Conservation (phyloP, 2,888 invertebrate species). For the Mylabris sibirica region DNA sequence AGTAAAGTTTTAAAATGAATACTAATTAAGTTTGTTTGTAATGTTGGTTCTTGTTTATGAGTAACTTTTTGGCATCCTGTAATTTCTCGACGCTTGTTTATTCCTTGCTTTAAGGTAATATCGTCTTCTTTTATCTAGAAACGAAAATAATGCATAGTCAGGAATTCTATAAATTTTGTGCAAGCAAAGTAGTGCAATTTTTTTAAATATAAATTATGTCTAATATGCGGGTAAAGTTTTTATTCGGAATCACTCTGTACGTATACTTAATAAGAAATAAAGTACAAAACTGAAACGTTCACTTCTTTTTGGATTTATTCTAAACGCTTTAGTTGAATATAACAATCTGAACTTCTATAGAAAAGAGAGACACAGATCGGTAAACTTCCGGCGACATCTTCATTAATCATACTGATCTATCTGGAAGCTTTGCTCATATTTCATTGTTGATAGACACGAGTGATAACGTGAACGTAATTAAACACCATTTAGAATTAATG, state of each 20-base stretch:
- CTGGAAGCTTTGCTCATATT: conserved; percentile 43
- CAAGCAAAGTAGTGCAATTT: neutral
- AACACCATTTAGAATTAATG: conserved; percentile 47
- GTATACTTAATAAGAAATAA: conserved; percentile 6
- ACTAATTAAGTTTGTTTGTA: no score
- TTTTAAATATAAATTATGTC: neutral
- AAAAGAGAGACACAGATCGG: conserved; percentile 4
- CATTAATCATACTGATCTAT: conserved; percentile 46
- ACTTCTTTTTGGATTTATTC: neutral
- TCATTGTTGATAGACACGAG: conserved; percentile 44
- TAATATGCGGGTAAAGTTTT: neutral
- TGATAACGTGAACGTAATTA: conserved; percentile 47
- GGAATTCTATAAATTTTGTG: no score
- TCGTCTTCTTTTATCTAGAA: no score
- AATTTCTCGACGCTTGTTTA: no score
- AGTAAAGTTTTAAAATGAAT: no score
- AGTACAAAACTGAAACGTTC: conserved; percentile 4
- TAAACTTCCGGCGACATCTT: conserved; percentile 26
- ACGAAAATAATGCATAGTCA: no score
- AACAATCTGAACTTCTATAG: conserved; percentile 19
- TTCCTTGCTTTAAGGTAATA: no score
- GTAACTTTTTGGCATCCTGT: no score
- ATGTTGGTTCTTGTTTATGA: no score
- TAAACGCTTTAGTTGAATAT: conserved; percentile 6
- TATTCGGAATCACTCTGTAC: neutral